These are phyloP conservation scores for Sylvilagus floridanus DNA, from an alignment of 2,797 vertebrate species.

Conservation along the genomic window DNA sequence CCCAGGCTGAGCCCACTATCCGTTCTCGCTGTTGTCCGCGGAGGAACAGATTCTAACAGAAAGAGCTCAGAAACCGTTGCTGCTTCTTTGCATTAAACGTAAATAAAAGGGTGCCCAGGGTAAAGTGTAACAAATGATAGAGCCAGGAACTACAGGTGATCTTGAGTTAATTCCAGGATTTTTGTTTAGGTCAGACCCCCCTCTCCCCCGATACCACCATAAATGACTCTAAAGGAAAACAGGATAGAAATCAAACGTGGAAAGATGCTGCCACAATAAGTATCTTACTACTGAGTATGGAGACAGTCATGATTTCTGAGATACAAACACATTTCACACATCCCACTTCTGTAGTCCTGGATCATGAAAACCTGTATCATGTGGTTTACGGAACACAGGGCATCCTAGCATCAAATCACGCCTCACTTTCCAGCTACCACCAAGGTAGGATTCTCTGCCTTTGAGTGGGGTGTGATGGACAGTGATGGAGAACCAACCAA, in stretches of 20 bases:
- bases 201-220: neutral
- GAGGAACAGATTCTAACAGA: neutral
- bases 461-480: neutral
- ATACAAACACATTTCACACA: neutral
- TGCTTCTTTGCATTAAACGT: neutral
- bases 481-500: neutral
- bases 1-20: neutral
- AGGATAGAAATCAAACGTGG: neutral
- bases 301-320: neutral
- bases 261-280: neutral
- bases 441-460: neutral
- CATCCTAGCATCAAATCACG: neutral
- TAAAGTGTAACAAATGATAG: neutral
- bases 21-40: neutral
- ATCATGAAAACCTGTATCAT: neutral
- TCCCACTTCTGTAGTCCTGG: neutral
- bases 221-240: slow-evolving; percentile 12
- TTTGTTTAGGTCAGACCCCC: neutral
- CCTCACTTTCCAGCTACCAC: neutral
- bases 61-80: neutral
- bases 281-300: neutral
- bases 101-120: neutral
- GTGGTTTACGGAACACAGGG: neutral
- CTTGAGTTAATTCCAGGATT: neutral
- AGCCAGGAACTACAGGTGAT: neutral